Base-by-base conservation (phyloP, 2,888 invertebrate species). In the Hipparchia semele region DNA sequence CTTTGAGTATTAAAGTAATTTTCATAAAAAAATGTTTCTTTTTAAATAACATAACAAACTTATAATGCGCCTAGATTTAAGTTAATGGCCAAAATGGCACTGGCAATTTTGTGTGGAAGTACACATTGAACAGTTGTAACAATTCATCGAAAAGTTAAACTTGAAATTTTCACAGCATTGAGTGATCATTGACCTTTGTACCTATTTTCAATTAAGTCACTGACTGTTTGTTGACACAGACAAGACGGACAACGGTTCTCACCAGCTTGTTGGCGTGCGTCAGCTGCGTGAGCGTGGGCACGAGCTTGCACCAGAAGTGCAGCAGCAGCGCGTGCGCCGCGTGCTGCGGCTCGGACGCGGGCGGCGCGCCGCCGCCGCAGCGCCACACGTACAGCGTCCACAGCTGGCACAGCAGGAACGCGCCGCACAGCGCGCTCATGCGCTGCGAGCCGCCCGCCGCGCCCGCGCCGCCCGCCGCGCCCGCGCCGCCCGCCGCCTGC, bases 341-440 rank as follows among this genome's bases (percentile, higher is more conserved):
- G 94, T 92, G 84, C 95, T 95, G 70, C 65, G 71, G 61, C 56
- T 46, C 71, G 46, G 70, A 66, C 39, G 61, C 61, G 39, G 66
- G 58, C 60, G 53, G 61, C 6, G 60, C 64, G 61, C 94, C 94
- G 65, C 94, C 95, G 1, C 98, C 96, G 88, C 98, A 96, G 88
- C 98, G 97, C 90, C 99, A 99, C 86, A 99, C 96, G 92, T 99
- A 99, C 80, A 99, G 96, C 0, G 99, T 99, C 99, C 99, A 99
- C 77, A 99, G 94, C 96, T 99, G 99, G 86, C 99, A 99, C 67
- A 99, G 95, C 75, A 99, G 98, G 90, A 99, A 99, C 4, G 99
- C 99, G 90, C 99, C 98, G 90, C 99, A 99, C 69, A 99, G 94
- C 0, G 99, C 98, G 69, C 98, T 98, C 98, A 99, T 98, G 84